These are phyloP conservation scores for Podarcis lilfordi DNA, from an alignment of 2,797 vertebrate species.

Conservation along the genomic window DNA sequence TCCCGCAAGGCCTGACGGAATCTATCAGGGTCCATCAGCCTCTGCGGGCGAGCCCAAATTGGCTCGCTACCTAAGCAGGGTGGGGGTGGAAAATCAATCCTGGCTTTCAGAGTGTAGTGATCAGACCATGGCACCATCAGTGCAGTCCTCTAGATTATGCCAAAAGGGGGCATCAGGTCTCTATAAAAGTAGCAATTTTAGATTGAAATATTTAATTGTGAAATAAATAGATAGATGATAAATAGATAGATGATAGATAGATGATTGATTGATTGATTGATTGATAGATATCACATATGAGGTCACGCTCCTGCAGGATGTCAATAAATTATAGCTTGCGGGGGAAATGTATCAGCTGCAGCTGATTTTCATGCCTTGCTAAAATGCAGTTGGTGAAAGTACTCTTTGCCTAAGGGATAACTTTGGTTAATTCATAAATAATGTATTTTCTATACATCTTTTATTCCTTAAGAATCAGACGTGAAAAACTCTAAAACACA, in stretches of 20 bases:
- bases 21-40: no score
- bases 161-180: background rate
- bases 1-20: no score
- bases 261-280: no score
- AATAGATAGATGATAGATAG: background rate
- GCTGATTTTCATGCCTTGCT: constrained; percentile 46
- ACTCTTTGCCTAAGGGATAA: constrained; percentile 58
- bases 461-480: constrained; percentile 63
- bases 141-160: no score
- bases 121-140: no score
- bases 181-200: background rate
- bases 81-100: no score
- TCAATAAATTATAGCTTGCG: background rate
- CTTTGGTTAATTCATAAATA: constrained; percentile 63
- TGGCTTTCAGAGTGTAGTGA: no score
- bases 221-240: background rate
- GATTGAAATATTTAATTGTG: background rate
- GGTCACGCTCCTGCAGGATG: background rate
- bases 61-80: no score
- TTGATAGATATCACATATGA: no score
- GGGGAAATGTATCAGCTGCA: constrained; percentile 10
- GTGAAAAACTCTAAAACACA: constrained; percentile 48
- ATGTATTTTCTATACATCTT: constrained; percentile 44
- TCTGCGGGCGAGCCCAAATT: no score
- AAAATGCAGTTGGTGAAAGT: constrained; percentile 52